These are phyloP conservation scores for Galerucella calmariensis DNA, from an alignment of 2,888 invertebrate species.

Conservation along the genomic window DNA sequence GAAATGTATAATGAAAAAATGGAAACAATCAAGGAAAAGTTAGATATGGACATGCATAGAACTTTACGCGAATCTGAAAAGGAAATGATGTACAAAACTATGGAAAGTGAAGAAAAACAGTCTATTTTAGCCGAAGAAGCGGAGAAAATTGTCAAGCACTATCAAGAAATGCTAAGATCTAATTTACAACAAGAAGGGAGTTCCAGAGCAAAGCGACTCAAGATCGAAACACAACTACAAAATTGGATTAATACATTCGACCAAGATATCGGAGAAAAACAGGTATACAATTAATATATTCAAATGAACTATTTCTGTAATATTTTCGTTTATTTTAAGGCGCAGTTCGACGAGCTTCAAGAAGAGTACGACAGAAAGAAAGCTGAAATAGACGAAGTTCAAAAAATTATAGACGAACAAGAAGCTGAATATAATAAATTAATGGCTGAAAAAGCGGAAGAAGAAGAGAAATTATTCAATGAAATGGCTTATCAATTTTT, in stretches of 20 bases:
- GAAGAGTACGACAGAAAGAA: slow-evolving; percentile 65
- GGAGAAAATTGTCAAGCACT: slow-evolving; percentile 63
- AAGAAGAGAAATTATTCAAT: slow-evolving; percentile 68
- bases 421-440: slow-evolving; percentile 68
- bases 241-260: slow-evolving; percentile 73
- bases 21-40: slow-evolving; percentile 47
- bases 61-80: slow-evolving; percentile 51
- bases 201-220: slow-evolving; percentile 68
- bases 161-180: slow-evolving; percentile 63
- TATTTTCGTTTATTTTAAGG: slow-evolving; percentile 5
- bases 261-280: slow-evolving; percentile 70
- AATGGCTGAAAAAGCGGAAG: slow-evolving; percentile 72
- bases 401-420: slow-evolving; percentile 68
- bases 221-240: slow-evolving; percentile 70
- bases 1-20: slow-evolving; percentile 50
- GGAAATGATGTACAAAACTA: slow-evolving; percentile 68
- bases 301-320: not conserved
- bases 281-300: slow-evolving; percentile 50
- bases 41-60: slow-evolving; percentile 46
- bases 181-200: slow-evolving; percentile 69
- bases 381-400: slow-evolving; percentile 64
- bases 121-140: slow-evolving; percentile 68
- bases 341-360: slow-evolving; percentile 67
- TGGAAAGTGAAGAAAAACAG: slow-evolving; percentile 65
- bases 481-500: slow-evolving; percentile 63